Conservation (phyloP, 1,140 invertebrate genomes). For the Achroia grisella region DNA sequence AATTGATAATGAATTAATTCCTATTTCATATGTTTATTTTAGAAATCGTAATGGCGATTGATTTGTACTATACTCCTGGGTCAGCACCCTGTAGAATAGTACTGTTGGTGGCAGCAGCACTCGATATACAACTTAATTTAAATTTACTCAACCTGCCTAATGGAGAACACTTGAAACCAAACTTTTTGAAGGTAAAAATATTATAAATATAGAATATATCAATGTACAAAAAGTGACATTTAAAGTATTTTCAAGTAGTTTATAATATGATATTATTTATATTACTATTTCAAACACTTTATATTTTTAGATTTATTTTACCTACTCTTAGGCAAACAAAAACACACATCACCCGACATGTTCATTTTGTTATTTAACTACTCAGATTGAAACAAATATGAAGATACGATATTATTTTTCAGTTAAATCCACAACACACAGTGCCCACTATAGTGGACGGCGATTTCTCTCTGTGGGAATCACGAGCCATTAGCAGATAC, state of each 20-base stretch:
- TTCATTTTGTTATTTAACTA: too few relatives aligned
- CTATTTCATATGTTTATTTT: too few relatives aligned
- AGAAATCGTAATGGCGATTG: constrained; percentile 28
- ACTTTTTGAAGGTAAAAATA: constrained; percentile 78
- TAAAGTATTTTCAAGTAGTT: too few relatives aligned
- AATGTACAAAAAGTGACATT: too few relatives aligned
- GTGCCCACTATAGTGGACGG: constrained; percentile 78
- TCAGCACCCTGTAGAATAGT: constrained; percentile 81
- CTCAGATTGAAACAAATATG: too few relatives aligned
- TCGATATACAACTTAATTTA: constrained; percentile 82
- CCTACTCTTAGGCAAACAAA: too few relatives aligned
- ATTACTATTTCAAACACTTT: too few relatives aligned
- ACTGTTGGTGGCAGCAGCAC: constrained; percentile 76
- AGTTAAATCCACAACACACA: constrained; percentile 79
- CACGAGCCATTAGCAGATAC: constrained; percentile 80
- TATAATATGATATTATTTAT: too few relatives aligned
- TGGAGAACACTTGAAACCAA: constrained; percentile 78
- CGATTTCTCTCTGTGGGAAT: constrained; percentile 78
- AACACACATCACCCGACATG: too few relatives aligned
- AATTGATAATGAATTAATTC: too few relatives aligned
- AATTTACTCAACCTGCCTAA: constrained; percentile 74
- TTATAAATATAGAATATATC: neutral
- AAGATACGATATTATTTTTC: constrained; percentile 11
- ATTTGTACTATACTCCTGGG: constrained; percentile 77
- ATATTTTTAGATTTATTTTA: too few relatives aligned